A percentile compares a stretch with the other conserved stretches of the same genome.
Evolutionary conservation across 2,888 invertebrate species (phyloP).

Genomic region (Xestia rhomboidea): DNA sequence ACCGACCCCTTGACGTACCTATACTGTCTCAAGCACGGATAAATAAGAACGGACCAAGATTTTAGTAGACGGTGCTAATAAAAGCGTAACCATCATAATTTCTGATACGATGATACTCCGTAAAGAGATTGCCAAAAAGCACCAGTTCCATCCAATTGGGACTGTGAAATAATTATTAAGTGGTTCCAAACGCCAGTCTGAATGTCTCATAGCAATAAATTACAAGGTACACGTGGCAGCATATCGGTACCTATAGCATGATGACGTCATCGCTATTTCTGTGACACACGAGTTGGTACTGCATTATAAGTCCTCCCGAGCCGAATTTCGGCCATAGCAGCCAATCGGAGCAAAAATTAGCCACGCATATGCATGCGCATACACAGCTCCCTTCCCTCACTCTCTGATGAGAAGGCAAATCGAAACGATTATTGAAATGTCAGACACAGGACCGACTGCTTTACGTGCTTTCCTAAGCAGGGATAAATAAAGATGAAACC

Average conservation of each 20-base stretch:
- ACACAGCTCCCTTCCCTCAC: neutral
- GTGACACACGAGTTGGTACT: neutral
- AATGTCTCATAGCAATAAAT: neutral
- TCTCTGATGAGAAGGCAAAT: neutral
- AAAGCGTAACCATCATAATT: neutral
- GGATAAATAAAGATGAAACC: neutral
- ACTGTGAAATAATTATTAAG: neutral
- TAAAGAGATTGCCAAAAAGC: neutral
- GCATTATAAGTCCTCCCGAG: neutral
- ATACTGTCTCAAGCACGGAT: neutral
- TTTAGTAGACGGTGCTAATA: neutral
- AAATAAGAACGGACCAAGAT: neutral
- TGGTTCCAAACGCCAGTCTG: neutral
- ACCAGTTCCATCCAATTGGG: neutral
- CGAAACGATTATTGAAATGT: no score
- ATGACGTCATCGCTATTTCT: constrained; percentile 12
- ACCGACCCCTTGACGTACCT: neutral
- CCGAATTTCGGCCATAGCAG: neutral
- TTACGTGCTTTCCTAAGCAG: no score
- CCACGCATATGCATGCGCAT: neutral
- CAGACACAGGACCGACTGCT: no score
- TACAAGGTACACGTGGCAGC: constrained; percentile 16
- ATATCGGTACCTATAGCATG: neutral
- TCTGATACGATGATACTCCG: neutral
- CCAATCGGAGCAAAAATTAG: neutral